phyloP scores from a whole-genome alignment of 2,113 vertebrate genomes.

The Trematomus loennbergii region DNA sequence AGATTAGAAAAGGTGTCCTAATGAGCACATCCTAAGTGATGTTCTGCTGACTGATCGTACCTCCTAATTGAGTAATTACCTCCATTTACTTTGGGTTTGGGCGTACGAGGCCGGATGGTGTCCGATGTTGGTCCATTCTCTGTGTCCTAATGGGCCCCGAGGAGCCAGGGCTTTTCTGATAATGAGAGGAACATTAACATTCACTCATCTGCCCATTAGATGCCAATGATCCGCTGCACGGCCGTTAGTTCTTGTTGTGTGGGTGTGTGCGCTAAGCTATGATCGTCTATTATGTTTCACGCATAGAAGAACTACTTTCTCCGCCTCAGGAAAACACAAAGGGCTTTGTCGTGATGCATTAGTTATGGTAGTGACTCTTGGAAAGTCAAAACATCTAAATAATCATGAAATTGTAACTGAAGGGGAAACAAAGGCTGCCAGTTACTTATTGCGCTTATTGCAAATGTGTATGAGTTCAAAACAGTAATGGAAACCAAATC shows the following conservation, averaged over 20 bases:
- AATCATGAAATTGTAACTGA: conserved; percentile 9
- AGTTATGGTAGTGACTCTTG: conserved; percentile 23
- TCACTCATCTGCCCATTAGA: conserved; percentile 72
- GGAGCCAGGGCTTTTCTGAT: conserved; percentile 62
- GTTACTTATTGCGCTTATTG: neutral
- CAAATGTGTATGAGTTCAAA: neutral
- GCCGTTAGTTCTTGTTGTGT: conserved; percentile 57
- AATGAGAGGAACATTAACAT: conserved; percentile 73
- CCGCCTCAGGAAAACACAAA: conserved; percentile 34
- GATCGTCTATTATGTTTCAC: conserved; percentile 50
- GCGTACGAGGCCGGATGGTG: conserved; percentile 12
- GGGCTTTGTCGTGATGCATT: conserved; percentile 21
- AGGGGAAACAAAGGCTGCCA: neutral
- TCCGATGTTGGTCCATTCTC: conserved; percentile 42
- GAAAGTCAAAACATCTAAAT: conserved; percentile 23
- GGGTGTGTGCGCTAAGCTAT: conserved; percentile 57
- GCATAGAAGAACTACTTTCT: conserved; percentile 9
- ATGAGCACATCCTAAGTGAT: conserved; percentile 44
- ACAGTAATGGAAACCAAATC: neutral
- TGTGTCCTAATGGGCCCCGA: conserved; percentile 60
- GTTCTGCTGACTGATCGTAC: conserved; percentile 43
- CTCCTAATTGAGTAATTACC: conserved; percentile 70
- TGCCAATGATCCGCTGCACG: conserved; percentile 64
- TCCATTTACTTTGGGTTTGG: conserved; percentile 65
- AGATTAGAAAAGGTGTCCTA: conserved; percentile 22